Conservation (phyloP, 2,888 invertebrate species). For the Byasa hedistus region DNA sequence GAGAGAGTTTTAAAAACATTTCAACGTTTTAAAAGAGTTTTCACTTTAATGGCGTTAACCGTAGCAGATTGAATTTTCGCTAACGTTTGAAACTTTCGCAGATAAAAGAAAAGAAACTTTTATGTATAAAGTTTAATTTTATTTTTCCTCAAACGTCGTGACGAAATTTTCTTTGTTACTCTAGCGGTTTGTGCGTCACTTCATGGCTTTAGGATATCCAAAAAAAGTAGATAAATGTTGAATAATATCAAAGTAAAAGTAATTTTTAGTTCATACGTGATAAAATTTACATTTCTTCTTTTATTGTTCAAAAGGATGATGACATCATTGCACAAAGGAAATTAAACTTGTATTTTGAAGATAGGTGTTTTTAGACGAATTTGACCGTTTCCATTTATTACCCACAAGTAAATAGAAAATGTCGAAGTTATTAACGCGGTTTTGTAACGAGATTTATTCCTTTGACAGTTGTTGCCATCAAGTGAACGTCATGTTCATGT, state of each 20-base stretch:
- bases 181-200: background rate
- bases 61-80: conserved; percentile 22
- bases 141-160: conserved; percentile 15
- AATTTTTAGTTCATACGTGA: background rate
- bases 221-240: background rate
- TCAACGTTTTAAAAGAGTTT: conserved; percentile 20
- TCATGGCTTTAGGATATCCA: background rate
- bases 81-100: conserved; percentile 21
- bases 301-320: no score
- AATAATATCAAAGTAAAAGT: background rate
- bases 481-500: no score
- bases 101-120: conserved; percentile 23
- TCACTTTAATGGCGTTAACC: conserved; percentile 19
- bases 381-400: no score
- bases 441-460: background rate
- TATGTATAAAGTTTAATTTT: conserved; percentile 23
- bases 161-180: conserved; percentile 14
- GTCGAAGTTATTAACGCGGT: no score
- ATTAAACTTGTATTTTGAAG: background rate
- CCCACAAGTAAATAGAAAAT: no score
- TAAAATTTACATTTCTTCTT: no score
- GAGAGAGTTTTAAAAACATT: conserved; percentile 18
- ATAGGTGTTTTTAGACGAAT: background rate
- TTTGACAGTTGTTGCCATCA: no score
- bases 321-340: no score